A percentile compares a stretch with the other conserved stretches of the same genome.
These are phyloP conservation scores for Drosophila anomelani DNA, from an alignment of 2,888 invertebrate genomes.

Conservation along the genomic window DNA sequence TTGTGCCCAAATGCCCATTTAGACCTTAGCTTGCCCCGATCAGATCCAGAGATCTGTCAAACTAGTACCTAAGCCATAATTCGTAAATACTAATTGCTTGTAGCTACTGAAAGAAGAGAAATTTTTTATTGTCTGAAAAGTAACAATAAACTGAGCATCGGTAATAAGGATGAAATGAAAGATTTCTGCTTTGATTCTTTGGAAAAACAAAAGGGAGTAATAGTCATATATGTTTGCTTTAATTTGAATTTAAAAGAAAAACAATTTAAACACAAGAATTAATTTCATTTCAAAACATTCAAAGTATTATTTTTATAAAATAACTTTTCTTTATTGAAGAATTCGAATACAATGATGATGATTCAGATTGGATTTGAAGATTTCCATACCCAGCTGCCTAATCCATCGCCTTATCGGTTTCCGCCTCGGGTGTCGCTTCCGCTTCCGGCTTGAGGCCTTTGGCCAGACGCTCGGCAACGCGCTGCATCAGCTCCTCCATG, in stretches of 20 bases:
- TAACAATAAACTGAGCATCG: constrained; percentile 33
- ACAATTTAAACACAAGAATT: background rate
- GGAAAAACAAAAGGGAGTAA: background rate
- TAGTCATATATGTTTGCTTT: background rate
- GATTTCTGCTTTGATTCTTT: no score
- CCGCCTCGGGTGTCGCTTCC: constrained; percentile 21
- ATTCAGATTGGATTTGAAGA: constrained; percentile 1
- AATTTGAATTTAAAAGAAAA: background rate
- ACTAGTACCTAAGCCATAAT: constrained; percentile 56
- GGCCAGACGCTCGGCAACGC: constrained; percentile 72
- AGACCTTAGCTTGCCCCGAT: constrained; percentile 45
- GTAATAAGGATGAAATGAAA: background rate
- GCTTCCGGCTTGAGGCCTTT: constrained; percentile 59
- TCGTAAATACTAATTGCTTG: constrained; percentile 62
- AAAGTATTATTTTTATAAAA: background rate
- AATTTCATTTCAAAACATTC: background rate
- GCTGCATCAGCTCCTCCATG: constrained; percentile 81
- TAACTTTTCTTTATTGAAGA: background rate
- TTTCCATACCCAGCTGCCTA: background rate
- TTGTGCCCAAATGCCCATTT: constrained; percentile 19
- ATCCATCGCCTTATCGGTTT: constrained; percentile 2
- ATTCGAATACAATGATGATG: background rate
- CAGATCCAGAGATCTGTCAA: constrained; percentile 46
- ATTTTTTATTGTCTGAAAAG: constrained; percentile 47
- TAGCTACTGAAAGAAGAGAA: constrained; percentile 65